Base-by-base conservation (phyloP, 1,140 invertebrate species). In the Capitella teleta region DNA sequence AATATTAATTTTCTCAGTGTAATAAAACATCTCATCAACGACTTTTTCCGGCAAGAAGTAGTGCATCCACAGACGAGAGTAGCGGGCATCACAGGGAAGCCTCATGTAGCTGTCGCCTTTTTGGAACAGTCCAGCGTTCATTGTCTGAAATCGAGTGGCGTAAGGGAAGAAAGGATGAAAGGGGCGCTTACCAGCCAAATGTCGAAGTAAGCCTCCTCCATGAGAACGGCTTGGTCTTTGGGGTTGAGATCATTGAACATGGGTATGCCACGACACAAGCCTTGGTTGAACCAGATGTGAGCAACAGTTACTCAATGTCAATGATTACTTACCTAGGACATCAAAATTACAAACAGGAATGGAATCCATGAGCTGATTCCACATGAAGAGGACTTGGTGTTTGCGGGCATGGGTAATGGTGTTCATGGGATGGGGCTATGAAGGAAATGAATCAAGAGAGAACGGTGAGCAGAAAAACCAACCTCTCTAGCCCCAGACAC, bases 21-120 rank as follows among this genome's bases (percentile, higher is more conserved):
- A 56, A 14, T 47, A 16, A 38, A 55, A 49, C 2, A 56, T 36
- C 18, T 30, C 40, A 28, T 49, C 34, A 34, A 56, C 40, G 26
- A 56, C 45, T 1, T 12, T 18, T 32, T 48, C 34, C 2, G 54
- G 45, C 25, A 56, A 28, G 36, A 56, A 55, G 18, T 55, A 24
- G 26, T 36, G 18, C 54, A 56, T 56, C 54, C 54, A 56, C 24
- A 21, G 55, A 24, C 54, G 52, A 10, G 28, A 38, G 45, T 55
- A 56, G 10, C 32, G 28, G 18, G 47, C 34, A 18, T 52, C 25
- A 23, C 46, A 49, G 16, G 28, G 25, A n/a, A 56, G 37, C 3
- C 38, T 40, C 25, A 56, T 19, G 30, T 55, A 55, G n/a, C 26
- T 30, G 6, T 56, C 54, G 6, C 49, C 49, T 16, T 28, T 25